Evolutionary conservation across 2,113 vertebrate genomes (phyloP), one percentile per base, ranked within the genome.

Genomic region (Myotis yumanensis): DNA sequence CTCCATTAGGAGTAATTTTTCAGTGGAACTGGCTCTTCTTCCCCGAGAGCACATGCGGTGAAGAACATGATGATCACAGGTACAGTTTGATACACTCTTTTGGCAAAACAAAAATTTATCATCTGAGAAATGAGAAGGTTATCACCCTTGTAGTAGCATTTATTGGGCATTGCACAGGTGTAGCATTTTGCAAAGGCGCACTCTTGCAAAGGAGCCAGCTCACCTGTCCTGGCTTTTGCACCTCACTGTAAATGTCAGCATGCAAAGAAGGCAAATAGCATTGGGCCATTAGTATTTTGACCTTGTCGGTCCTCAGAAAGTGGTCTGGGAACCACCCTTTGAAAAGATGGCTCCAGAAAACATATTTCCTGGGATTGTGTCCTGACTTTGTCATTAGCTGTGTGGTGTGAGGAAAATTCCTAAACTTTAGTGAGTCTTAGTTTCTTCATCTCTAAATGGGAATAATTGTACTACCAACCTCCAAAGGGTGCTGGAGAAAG

Each of bases 261-360:
- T 6, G 10, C 18, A 32, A 80, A 79, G 57, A 81, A 25, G 35
- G 46, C 37, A 88, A 71, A 62, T 35, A 32, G 14, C 37, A 28
- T 7, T 8, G 25, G 68, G 18, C 15, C 28, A 12, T 85, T 57
- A 37, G n/a, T 73, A 35, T 35, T 62, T 51, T 40, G 25, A 68
- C 72, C 17, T 73, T 40, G 28, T 32, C 15, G 4, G 28, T 64
- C 20, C 22, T 37, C 64, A 46, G n/a, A 37, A 46, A 92, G 51
- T 3, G 1, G 17, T 25, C 51, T 54, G 18, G 54, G 76, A 64
- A n/a, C 22, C 28, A 8, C 3, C 5, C 52, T 46, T 81, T 23
- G 79, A 96, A 91, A 87, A 57, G 59, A 73, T 52, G 20, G 18
- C 35, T 84, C 48, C 94, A 62, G 32, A 90, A 90, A 89, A 68